Evolutionary conservation across 2,888 invertebrate species (phyloP), one percentile per base, ranked within the genome.

Genomic region (Ferrisia virgata): DNA sequence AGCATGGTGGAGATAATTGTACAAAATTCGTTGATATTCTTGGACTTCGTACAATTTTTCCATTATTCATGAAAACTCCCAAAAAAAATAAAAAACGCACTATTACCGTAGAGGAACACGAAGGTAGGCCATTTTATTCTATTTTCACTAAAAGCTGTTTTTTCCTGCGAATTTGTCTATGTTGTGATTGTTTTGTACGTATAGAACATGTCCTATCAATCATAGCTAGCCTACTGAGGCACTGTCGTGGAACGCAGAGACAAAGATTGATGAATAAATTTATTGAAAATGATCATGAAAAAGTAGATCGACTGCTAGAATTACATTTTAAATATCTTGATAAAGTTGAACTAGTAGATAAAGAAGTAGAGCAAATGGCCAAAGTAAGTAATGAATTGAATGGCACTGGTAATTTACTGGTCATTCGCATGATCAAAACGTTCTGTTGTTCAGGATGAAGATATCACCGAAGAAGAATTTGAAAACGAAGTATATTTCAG

Each of bases 31-130:
- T 99, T 0, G 99, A 99, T 88, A 99, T 99, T 87, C 91, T 99
- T 31, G 98, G 99, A 0, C 91, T 99, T 15, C 91, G 99, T 76
- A 98, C 98, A 5, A 94, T 99, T 85, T 99, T 99, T 89, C 99
- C 99, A 0, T 90, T 99, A 0, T 99, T 99, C 88, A 99, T 99
- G 99, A 97, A 98, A 90, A 99, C 99, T 0, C 99, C 99, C 0
- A 95, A 95, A 87, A 93, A 94, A 87, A 93, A 92, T 87, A 91
- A 94, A 85, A 94, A 94, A 88, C 93, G 94, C 87, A 91, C 96
- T 78, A 89, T 96, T 11, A 94, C 95, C 6, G 91, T 94, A 0
- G 96, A 96, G 88, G 96, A 97, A 88, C 95, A 97, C 87, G 98
- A 98, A 91, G 94, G 93, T 93, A 87, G 85, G n/a, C n/a, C n/a